These are phyloP conservation scores for Phyllostomus hastatus DNA, from an alignment of 2,113 vertebrate genomes.

Conservation along the genomic window DNA sequence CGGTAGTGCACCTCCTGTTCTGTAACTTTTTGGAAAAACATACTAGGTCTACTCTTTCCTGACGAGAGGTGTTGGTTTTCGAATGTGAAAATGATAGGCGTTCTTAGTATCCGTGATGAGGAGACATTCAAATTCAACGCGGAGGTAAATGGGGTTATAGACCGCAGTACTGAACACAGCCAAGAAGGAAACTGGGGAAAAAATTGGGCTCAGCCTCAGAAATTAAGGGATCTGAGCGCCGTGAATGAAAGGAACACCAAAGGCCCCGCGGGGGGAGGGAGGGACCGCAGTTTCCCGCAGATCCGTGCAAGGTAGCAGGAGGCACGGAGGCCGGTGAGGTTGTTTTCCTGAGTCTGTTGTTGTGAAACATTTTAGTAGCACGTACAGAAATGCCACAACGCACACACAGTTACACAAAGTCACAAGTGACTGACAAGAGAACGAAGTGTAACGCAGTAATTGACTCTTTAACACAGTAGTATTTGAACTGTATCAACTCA, in stretches of 20 bases:
- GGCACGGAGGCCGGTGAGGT: background rate
- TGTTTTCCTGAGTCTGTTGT: background rate
- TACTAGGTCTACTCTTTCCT: background rate
- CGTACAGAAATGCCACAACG: background rate
- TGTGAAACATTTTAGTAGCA: background rate
- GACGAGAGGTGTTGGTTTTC: conserved; percentile 30
- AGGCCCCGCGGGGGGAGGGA: background rate
- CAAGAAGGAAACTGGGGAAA: background rate
- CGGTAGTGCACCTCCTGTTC: background rate
- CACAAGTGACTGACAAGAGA: background rate
- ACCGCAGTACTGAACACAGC: background rate
- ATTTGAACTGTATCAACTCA: background rate
- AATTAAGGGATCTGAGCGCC: background rate
- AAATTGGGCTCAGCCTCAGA: background rate
- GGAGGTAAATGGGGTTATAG: background rate
- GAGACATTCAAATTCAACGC: background rate
- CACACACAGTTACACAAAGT: background rate
- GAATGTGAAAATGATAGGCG: background rate
- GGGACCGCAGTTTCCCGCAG: background rate
- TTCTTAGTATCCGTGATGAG: background rate
- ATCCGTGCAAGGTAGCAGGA: background rate
- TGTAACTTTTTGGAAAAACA: background rate
- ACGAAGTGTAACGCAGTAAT: background rate
- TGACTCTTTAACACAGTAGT: background rate
- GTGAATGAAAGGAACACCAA: background rate